These are phyloP conservation scores for Anomalospiza imberbis DNA, from an alignment of 2,797 vertebrate species.

Conservation along the genomic window DNA sequence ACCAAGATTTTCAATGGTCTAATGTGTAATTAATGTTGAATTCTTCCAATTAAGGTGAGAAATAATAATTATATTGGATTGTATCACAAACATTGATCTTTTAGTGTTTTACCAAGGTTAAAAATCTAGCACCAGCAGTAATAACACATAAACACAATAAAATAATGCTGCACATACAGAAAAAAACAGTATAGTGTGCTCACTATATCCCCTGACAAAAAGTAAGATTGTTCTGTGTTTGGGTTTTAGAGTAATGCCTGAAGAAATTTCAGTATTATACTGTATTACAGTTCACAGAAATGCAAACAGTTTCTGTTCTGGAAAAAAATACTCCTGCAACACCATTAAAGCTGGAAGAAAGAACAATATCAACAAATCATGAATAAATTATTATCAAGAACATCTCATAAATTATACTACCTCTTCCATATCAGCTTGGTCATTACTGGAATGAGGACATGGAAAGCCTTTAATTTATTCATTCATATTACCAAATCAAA, in stretches of 20 bases:
- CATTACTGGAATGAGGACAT: neutral
- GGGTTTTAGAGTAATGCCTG: neutral
- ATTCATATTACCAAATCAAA: neutral
- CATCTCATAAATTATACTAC: neutral
- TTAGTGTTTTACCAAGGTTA: neutral
- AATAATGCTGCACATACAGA: neutral
- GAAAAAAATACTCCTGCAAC: neutral
- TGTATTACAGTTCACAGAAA: neutral
- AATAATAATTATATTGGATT: neutral
- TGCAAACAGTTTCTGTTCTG: neutral
- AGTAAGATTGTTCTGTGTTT: neutral
- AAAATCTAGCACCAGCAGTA: neutral
- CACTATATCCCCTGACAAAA: neutral
- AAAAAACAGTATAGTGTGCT: neutral
- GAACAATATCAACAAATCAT: neutral
- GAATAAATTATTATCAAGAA: neutral
- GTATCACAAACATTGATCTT: neutral
- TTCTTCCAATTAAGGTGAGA: neutral
- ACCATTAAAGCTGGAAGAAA: neutral
- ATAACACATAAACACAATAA: neutral
- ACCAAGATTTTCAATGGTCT: neutral
- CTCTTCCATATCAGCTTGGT: neutral
- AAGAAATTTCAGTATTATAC: neutral
- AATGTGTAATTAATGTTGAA: neutral
- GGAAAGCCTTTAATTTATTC: neutral